Evolutionary conservation across 2,797 vertebrate genomes (phyloP).

Genomic region (Craterocephalus amniculus): DNA sequence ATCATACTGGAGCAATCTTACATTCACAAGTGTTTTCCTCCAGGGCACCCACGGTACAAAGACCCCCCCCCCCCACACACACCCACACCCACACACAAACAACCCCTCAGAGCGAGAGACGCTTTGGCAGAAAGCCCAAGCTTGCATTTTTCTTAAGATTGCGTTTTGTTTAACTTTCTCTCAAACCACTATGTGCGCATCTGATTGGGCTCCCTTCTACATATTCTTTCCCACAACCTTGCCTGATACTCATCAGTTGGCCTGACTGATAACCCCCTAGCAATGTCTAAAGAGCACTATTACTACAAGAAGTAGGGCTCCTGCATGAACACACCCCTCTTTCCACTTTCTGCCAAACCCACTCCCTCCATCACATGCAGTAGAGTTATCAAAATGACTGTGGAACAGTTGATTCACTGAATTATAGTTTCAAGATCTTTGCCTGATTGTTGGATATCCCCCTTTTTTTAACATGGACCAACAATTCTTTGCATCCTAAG

Average conservation of each 20-base stretch:
- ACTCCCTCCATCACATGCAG: neutral
- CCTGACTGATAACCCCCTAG: slow-evolving; percentile 6
- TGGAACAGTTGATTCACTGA: neutral
- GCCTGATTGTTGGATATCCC: neutral
- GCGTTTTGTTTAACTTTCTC: neutral
- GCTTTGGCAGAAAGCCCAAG: neutral
- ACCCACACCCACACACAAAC: too few species aligned
- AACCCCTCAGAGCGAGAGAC: neutral
- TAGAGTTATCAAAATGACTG: neutral
- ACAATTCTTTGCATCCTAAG: slow-evolving; percentile 19
- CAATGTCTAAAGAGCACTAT: neutral
- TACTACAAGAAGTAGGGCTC: neutral
- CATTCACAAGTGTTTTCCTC: slow-evolving; percentile 7
- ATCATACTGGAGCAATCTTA: slow-evolving; percentile 4
- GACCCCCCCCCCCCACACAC: slow-evolving; percentile 1
- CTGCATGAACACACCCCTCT: neutral
- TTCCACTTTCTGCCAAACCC: neutral
- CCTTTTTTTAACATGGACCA: slow-evolving; percentile 11
- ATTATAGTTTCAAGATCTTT: neutral
- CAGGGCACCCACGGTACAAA: neutral
- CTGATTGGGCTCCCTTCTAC: neutral
- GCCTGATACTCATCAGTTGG: neutral
- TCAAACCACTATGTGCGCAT: neutral
- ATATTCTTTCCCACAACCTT: neutral
- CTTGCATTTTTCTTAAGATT: neutral